Evolutionary conservation across 2,888 invertebrate genomes (phyloP).

Genomic region (Troides helena): DNA sequence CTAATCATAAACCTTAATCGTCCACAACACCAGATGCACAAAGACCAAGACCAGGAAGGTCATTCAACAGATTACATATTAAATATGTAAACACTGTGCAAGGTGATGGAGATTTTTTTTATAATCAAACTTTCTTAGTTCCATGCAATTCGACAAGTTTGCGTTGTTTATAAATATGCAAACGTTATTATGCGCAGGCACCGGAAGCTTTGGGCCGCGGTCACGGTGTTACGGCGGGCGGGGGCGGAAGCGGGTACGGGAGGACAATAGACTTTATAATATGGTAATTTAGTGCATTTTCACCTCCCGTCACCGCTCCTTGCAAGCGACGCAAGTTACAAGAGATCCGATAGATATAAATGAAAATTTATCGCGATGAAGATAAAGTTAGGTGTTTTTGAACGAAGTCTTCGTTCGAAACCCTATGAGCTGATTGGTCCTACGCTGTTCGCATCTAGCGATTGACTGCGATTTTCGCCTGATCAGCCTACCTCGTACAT

Average conservation of each 20-base stretch:
- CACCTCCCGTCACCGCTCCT: slow-evolving; percentile 38
- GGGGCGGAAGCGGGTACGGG: slow-evolving; percentile 20
- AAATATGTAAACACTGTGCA: no score
- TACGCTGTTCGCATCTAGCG: no score
- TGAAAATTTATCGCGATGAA: neutral
- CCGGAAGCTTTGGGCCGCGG: slow-evolving; percentile 23
- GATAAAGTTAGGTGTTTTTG: no score
- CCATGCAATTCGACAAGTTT: neutral
- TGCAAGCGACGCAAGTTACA: slow-evolving; percentile 11
- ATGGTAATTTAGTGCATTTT: slow-evolving; percentile 43
- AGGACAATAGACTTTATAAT: slow-evolving; percentile 36
- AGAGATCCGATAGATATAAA: neutral
- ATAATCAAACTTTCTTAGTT: neutral
- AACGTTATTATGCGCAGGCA: slow-evolving; percentile 11
- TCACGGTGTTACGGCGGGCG: slow-evolving; percentile 11
- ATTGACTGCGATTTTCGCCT: no score
- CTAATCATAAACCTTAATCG: no score
- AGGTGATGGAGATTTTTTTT: no score
- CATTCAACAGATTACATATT: no score
- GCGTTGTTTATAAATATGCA: slow-evolving; percentile 25
- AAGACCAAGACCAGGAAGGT: no score
- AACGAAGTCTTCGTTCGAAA: no score
- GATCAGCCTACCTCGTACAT: no score
- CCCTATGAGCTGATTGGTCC: no score
- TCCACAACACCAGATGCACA: no score